A percentile compares a stretch with the other conserved stretches of the same genome.
phyloP scores from a whole-genome alignment of 2,888 invertebrate genomes.

The Cheilosia scutellata region DNA sequence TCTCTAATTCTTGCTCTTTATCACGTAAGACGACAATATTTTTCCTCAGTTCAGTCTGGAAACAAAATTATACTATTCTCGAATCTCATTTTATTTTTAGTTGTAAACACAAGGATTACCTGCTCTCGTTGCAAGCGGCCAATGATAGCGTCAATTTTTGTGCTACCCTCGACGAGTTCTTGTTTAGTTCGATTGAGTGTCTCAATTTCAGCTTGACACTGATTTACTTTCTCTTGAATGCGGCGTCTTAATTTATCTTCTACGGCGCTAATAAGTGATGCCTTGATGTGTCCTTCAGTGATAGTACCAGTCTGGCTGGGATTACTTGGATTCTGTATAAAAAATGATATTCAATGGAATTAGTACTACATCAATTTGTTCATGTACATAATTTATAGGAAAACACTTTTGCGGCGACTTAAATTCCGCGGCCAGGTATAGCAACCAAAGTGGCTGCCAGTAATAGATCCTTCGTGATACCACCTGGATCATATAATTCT shows the following conservation, averaged over 20 bases:
- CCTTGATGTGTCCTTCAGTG: conserved; percentile 97
- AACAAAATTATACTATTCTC: conserved; percentile 22
- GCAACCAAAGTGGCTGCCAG: too few relatives aligned
- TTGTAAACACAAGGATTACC: conserved; percentile 79
- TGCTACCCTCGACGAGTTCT: conserved; percentile 93
- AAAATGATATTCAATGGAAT: background rate
- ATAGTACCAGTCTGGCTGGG: conserved; percentile 90
- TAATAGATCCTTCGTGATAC: too few relatives aligned
- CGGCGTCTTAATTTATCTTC: conserved; percentile 96
- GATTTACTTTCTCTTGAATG: conserved; percentile 94
- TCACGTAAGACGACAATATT: conserved; percentile 93
- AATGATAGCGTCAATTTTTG: conserved; percentile 92
- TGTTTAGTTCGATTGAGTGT: conserved; percentile 94
- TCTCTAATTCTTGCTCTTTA: conserved; percentile 93
- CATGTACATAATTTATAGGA: too few relatives aligned
- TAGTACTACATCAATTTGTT: too few relatives aligned
- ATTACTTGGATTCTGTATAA: conserved; percentile 77
- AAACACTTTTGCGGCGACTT: too few relatives aligned
- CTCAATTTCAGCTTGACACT: conserved; percentile 95
- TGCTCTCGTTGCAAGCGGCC: conserved; percentile 90
- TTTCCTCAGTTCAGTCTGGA: conserved; percentile 90
- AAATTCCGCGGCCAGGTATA: too few relatives aligned
- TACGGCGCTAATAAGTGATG: conserved; percentile 96
- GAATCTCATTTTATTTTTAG: background rate
- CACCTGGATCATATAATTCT: too few relatives aligned